These are phyloP conservation scores for Gambusia yucatana DNA, from an alignment of 2,797 vertebrate species.

Conservation along the genomic window DNA sequence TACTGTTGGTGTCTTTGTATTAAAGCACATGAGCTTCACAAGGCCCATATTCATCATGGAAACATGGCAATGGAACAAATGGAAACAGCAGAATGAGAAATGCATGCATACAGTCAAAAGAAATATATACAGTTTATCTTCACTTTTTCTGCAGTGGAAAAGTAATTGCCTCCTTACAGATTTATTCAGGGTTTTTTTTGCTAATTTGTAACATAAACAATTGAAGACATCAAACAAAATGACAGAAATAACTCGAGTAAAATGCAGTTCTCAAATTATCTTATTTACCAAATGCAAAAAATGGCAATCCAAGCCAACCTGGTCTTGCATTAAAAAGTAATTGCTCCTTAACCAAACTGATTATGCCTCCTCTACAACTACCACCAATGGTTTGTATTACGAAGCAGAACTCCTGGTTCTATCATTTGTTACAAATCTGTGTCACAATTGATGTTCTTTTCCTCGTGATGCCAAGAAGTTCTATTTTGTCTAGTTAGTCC, in stretches of 20 bases:
- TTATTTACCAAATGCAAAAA: background rate
- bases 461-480: background rate
- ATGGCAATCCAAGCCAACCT: background rate
- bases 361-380: background rate
- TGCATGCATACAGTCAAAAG: conserved; percentile 3
- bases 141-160: background rate
- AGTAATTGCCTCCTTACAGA: background rate
- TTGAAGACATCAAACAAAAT: background rate
- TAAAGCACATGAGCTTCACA: conserved; percentile 54
- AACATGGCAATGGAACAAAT: conserved; percentile 69
- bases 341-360: no score
- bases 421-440: background rate
- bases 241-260: background rate
- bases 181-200: no score
- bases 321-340: background rate
- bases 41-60: conserved; percentile 57
- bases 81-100: conserved; percentile 36
- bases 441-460: background rate
- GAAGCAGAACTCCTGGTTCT: background rate
- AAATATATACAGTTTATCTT: background rate
- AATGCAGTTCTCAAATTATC: background rate
- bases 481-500: background rate
- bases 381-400: background rate
- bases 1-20: conserved; percentile 60
- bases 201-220: background rate